Evolutionary conservation across 1,140 invertebrate genomes (phyloP).

Genomic region (Anastrepha obliqua): DNA sequence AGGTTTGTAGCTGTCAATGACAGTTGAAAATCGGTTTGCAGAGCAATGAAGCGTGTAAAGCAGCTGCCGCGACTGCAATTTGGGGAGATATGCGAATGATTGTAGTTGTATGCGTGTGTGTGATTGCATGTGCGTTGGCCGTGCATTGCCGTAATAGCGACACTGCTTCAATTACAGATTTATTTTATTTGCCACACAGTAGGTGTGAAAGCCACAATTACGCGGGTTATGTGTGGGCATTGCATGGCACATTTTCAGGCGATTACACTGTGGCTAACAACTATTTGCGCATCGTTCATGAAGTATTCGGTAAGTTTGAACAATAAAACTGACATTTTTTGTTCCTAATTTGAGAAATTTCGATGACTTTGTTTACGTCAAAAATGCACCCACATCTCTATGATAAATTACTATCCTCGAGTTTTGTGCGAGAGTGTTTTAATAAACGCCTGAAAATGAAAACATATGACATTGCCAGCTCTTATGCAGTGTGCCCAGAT

Average conservation of each 20-base stretch:
- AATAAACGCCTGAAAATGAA: too few relatives aligned
- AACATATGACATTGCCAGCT: too few relatives aligned
- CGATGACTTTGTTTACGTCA: too few relatives aligned
- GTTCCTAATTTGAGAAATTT: too few relatives aligned
- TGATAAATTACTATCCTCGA: too few relatives aligned
- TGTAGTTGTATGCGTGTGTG: not conserved
- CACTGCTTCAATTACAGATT: not conserved
- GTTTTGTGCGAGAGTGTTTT: too few relatives aligned
- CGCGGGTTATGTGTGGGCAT: not conserved
- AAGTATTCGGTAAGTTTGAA: too few relatives aligned
- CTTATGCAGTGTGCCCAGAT: too few relatives aligned
- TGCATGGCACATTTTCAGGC: not conserved
- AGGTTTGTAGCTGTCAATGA: not conserved
- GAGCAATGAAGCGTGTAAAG: not conserved
- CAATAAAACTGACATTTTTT: too few relatives aligned
- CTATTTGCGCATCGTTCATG: not conserved
- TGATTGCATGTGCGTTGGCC: not conserved
- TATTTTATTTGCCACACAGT: not conserved
- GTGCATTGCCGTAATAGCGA: not conserved
- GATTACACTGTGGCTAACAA: not conserved
- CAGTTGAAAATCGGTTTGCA: not conserved
- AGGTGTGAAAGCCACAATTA: constrained; percentile 5
- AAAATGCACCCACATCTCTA: too few relatives aligned
- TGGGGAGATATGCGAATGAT: not conserved
- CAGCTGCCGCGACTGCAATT: not conserved